phyloP scores from a whole-genome alignment of 1,140 invertebrate species.

The Drosophila fuyamai region DNA sequence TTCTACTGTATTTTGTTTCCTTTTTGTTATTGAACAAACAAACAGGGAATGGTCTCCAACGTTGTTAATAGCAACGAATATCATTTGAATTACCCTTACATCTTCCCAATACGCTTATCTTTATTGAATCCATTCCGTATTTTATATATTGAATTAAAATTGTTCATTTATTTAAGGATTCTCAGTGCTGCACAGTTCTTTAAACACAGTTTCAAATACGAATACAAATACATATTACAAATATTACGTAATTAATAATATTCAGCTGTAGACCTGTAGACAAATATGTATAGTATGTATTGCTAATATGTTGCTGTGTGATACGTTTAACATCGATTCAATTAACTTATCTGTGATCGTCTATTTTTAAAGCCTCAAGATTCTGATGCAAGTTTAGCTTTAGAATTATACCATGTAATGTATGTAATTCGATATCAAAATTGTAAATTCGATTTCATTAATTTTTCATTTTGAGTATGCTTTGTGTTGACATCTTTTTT shows the following conservation, averaged over 20 bases:
- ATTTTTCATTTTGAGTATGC: slow-evolving; percentile 17
- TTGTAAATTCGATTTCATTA: slow-evolving; percentile 63
- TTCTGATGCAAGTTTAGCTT: slow-evolving; percentile 18
- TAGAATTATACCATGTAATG: slow-evolving; percentile 14
- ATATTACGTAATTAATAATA: slow-evolving; percentile 27
- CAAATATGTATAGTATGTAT: slow-evolving; percentile 22
- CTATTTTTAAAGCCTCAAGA: slow-evolving; percentile 47
- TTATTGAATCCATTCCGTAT: no score
- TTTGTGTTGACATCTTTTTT: background rate
- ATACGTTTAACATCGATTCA: slow-evolving; percentile 14
- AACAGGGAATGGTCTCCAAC: background rate
- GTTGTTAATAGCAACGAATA: slow-evolving; percentile 38
- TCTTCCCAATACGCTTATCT: no score
- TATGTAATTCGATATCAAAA: slow-evolving; percentile 36
- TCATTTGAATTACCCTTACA: no score
- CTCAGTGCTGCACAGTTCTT: slow-evolving; percentile 62
- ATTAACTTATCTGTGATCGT: slow-evolving; percentile 34
- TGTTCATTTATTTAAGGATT: slow-evolving; percentile 55
- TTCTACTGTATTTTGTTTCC: slow-evolving; percentile 28
- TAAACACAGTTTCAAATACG: slow-evolving; percentile 50
- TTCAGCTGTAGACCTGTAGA: slow-evolving; percentile 25
- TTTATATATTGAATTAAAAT: slow-evolving; percentile 27
- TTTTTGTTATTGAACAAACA: slow-evolving; percentile 59
- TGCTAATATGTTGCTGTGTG: slow-evolving; percentile 23
- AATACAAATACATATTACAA: slow-evolving; percentile 44